Percentiles rank a stretch among this genome's conserved stretches.
These are phyloP conservation scores for Neodiprion lecontei DNA, from an alignment of 1,140 invertebrate species.

Conservation along the genomic window DNA sequence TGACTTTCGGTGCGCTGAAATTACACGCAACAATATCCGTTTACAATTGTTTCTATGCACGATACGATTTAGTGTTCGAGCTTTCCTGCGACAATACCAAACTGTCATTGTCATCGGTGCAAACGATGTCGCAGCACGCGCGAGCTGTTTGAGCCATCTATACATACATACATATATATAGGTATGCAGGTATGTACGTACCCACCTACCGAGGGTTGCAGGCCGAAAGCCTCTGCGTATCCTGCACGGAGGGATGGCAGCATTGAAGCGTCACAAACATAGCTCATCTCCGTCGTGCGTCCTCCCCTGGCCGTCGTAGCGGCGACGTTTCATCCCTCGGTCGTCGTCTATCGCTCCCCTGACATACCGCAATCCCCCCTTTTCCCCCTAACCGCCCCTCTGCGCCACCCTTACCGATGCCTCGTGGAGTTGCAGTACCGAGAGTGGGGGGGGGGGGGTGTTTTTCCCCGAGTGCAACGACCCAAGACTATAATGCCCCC, in stretches of 20 bases:
- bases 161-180: no score
- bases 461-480: neutral
- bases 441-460: neutral
- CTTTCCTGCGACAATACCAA: no score
- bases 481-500: neutral
- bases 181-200: no score
- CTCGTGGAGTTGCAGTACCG: no score
- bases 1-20: no score
- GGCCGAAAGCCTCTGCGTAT: neutral
- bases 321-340: neutral
- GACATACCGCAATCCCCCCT: neutral
- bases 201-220: no score
- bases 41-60: no score
- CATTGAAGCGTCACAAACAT: conserved; percentile 1
- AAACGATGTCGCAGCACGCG: no score
- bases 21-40: no score
- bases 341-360: conserved; percentile 2
- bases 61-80: no score
- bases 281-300: neutral
- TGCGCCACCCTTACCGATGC: neutral
- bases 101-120: no score
- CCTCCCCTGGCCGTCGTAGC: neutral
- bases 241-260: neutral
- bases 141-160: no score
- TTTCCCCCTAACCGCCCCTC: neutral